Percentiles rank a stretch among this genome's conserved stretches.
phyloP scores from a whole-genome alignment of 2,888 invertebrate genomes.

The Diarsia dahlii region DNA sequence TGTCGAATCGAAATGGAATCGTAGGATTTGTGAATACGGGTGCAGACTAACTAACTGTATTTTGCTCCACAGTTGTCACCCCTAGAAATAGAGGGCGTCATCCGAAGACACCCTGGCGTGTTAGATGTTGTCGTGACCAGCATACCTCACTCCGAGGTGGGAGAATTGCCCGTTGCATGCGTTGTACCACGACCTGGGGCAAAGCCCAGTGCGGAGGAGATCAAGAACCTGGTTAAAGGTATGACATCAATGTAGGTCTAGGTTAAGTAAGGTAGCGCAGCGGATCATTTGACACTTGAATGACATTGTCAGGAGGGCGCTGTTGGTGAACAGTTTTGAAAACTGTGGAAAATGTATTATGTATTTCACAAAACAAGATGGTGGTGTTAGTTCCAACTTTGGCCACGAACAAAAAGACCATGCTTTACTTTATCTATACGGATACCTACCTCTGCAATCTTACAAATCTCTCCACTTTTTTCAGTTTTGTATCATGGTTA shows the following conservation, averaged over 20 bases:
- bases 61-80: conserved; percentile 69
- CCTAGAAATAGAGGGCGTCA: conserved; percentile 72
- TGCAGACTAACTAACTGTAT: neutral
- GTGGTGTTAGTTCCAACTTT: neutral
- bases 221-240: conserved; percentile 74
- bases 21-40: too few relatives aligned
- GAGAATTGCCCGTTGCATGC: conserved; percentile 74
- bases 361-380: neutral
- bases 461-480: too few relatives aligned
- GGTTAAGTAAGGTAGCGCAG: neutral
- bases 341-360: neutral
- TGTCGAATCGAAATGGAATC: too few relatives aligned
- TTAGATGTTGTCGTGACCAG: conserved; percentile 73
- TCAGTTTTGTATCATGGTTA: too few relatives aligned
- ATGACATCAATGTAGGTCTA: neutral
- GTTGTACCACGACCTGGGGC: conserved; percentile 65
- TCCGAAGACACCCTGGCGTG: conserved; percentile 73
- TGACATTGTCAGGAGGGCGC: neutral
- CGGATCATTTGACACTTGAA: neutral
- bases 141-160: conserved; percentile 69
- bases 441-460: neutral
- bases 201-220: conserved; percentile 68
- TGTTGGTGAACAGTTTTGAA: neutral
- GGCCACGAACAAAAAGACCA: neutral
- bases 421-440: neutral